Conservation (phyloP, 2,113 vertebrate species). For the Martes martes region DNA sequence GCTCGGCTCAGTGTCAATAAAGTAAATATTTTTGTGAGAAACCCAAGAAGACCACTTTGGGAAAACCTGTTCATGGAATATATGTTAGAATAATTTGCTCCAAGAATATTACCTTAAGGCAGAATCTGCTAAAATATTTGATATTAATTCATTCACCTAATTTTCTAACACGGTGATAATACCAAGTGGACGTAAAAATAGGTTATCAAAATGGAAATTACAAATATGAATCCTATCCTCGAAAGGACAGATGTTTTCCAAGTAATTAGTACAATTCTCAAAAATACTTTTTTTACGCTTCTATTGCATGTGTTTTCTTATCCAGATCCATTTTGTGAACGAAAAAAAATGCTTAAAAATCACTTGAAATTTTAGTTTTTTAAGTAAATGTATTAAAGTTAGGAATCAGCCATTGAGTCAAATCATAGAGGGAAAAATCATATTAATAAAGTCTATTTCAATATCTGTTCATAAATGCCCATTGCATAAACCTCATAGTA, state of each 20-base stretch:
- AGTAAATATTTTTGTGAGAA: constrained; percentile 32
- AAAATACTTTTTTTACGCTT: not conserved
- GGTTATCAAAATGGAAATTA: constrained; percentile 16
- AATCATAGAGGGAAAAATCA: not conserved
- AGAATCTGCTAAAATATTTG: constrained; percentile 34
- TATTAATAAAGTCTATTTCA: not conserved
- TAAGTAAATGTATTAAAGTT: not conserved
- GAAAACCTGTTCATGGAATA: not conserved
- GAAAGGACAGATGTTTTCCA: not conserved
- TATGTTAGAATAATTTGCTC: constrained; percentile 22
- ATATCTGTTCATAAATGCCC: not conserved
- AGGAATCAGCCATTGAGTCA: not conserved
- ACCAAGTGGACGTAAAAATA: not conserved
- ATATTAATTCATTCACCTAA: not conserved
- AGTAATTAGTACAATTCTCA: not conserved
- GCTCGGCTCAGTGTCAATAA: constrained; percentile 7
- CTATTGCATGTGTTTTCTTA: not conserved
- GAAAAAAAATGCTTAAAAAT: not conserved
- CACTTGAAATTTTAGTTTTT: not conserved
- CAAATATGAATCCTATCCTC: not conserved
- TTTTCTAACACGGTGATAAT: not conserved
- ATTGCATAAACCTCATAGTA: not conserved
- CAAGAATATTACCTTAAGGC: not conserved
- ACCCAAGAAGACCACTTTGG: constrained; percentile 16
- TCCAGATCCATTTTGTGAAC: not conserved